Conservation (phyloP, 2,113 vertebrate species). For the Pithys albifrons region DNA sequence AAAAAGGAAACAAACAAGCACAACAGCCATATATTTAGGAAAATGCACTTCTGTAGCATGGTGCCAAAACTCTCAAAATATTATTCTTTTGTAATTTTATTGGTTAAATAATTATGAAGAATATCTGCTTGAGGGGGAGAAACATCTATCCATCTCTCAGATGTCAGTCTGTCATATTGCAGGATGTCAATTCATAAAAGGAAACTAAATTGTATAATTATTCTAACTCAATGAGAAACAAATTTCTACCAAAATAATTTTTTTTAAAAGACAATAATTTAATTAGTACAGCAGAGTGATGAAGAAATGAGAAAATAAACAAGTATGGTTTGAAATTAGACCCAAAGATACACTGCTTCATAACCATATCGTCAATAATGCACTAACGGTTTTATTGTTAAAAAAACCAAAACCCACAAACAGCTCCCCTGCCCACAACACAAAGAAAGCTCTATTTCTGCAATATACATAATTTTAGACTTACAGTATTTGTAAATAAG, state of each 20-base stretch:
- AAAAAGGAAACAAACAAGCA: background rate
- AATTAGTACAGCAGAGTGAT: background rate
- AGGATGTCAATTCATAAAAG: background rate
- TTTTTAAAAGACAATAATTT: background rate
- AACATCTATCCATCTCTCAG: background rate
- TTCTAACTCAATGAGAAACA: background rate
- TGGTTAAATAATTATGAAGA: slow-evolving; percentile 24
- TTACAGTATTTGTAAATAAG: background rate
- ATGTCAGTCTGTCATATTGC: background rate
- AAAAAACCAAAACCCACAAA: background rate
- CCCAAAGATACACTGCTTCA: background rate
- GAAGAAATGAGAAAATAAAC: background rate
- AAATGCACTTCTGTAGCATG: background rate
- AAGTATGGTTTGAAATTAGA: background rate
- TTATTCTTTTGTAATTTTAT: background rate
- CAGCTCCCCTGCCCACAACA: background rate
- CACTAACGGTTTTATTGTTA: background rate
- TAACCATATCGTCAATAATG: background rate
- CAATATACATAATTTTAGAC: background rate
- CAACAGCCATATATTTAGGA: background rate
- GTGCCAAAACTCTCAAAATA: background rate
- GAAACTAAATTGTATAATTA: background rate
- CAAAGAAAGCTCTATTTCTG: background rate
- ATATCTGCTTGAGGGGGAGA: background rate
- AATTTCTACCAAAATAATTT: background rate